Evolutionary conservation across 2,113 vertebrate genomes (phyloP).

Genomic region (Oceanites oceanicus): DNA sequence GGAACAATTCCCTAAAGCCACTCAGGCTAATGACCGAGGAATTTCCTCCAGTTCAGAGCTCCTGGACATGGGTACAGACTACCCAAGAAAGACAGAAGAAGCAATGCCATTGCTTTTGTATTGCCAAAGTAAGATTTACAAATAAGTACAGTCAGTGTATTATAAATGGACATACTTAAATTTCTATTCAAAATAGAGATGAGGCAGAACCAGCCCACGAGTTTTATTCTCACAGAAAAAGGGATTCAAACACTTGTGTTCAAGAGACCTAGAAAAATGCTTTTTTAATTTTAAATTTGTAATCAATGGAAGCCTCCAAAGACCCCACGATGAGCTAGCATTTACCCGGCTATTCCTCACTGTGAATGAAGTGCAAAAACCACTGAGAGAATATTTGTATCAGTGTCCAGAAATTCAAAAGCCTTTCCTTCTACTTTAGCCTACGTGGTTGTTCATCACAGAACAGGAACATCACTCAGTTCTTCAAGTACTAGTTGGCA

Average conservation of each 20-base stretch:
- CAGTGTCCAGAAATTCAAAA: not conserved
- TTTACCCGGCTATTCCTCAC: not conserved
- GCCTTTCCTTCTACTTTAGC: not conserved
- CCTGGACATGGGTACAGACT: fast-evolving
- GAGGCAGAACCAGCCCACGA: not conserved
- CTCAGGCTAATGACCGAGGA: not conserved
- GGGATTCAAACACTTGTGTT: not conserved
- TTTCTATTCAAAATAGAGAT: not conserved
- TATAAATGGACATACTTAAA: too few relatives aligned
- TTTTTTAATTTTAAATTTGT: not conserved
- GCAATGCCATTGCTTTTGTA: not conserved
- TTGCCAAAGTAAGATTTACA: too few relatives aligned
- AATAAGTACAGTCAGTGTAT: not conserved
- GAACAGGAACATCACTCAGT: fast-evolving
- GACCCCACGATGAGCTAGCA: not conserved
- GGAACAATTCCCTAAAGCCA: not conserved
- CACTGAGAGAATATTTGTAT: not conserved
- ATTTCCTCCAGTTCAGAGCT: not conserved
- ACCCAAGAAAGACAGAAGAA: not conserved
- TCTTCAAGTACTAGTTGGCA: not conserved
- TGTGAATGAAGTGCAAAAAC: not conserved
- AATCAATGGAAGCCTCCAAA: not conserved
- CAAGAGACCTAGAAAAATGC: not conserved
- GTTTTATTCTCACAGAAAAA: not conserved
- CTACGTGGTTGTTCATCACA: fast-evolving